These are phyloP conservation scores for Uropetala carovei DNA, from an alignment of 2,888 invertebrate species.

Conservation along the genomic window DNA sequence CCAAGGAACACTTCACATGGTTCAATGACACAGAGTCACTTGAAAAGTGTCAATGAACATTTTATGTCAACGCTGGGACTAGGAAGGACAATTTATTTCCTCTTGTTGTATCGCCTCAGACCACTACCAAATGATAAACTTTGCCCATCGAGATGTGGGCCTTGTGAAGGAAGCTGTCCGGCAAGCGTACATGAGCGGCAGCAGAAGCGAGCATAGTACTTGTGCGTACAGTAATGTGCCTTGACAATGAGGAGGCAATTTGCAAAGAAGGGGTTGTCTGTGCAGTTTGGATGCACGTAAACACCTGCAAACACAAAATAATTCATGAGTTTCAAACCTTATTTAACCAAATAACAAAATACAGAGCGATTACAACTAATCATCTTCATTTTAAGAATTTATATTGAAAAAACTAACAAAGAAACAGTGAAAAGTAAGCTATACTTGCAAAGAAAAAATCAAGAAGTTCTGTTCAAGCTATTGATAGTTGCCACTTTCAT, in stretches of 20 bases:
- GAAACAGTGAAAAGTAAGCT: too few relatives aligned
- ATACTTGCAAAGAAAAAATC: too few relatives aligned
- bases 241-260: conserved; percentile 92
- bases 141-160: conserved; percentile 74
- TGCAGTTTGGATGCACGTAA: conserved; percentile 87
- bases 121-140: conserved; percentile 54
- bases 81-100: conserved; percentile 50
- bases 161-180: conserved; percentile 81
- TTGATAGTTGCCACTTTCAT: too few relatives aligned
- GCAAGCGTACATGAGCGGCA: conserved; percentile 94
- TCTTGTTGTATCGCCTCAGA: conserved; percentile 48
- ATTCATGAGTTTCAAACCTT: background rate
- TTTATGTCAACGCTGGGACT: conserved; percentile 40
- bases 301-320: conserved; percentile 77
- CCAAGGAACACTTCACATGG: conserved; percentile 63
- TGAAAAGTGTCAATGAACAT: conserved; percentile 51
- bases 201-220: conserved; percentile 92
- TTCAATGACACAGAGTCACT: conserved; percentile 55
- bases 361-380: too few relatives aligned
- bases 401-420: too few relatives aligned
- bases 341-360: too few relatives aligned
- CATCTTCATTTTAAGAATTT: too few relatives aligned
- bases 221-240: conserved; percentile 90
- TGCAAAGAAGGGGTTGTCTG: conserved; percentile 92
- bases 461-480: too few relatives aligned